Evolutionary conservation across 92 coral and sea anemone genomes (phyloP).

Genomic region (Zoanthus gigantus): DNA sequence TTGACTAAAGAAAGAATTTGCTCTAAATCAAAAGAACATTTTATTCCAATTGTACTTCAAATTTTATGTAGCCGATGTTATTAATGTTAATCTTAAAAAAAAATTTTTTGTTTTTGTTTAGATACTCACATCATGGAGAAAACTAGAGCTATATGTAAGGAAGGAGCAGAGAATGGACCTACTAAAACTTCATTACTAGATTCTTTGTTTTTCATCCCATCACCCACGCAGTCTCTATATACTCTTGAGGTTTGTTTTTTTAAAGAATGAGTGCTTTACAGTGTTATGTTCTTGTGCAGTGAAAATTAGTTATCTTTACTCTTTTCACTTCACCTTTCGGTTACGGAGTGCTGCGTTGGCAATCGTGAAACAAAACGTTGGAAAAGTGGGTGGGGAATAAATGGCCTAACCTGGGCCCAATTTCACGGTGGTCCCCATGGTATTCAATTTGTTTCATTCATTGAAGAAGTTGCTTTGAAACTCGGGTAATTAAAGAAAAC

Average conservation of each 20-base stretch:
- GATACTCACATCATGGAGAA: conserved; percentile 86
- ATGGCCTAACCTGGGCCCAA: too few species aligned
- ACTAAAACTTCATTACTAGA: conserved; percentile 70
- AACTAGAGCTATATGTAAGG: conserved; percentile 78
- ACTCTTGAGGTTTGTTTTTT: conserved; percentile 87
- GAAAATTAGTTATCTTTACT: too few species aligned
- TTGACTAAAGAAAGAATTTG: neutral
- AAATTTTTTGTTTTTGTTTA: neutral
- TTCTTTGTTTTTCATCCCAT: conserved; percentile 76
- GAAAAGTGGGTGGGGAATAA: too few species aligned
- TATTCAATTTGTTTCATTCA: too few species aligned
- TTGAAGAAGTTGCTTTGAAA: too few species aligned
- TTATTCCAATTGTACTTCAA: neutral
- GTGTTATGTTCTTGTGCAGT: neutral
- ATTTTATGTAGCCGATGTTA: neutral
- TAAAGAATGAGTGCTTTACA: neutral
- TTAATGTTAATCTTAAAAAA: too few species aligned
- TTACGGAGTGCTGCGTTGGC: too few species aligned
- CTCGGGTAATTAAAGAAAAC: too few species aligned
- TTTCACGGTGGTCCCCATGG: too few species aligned
- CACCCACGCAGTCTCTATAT: conserved; percentile 91
- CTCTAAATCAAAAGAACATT: neutral
- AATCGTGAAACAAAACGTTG: too few species aligned
- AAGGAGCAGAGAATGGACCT: conserved; percentile 77
- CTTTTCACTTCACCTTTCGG: too few species aligned